Evolutionary conservation across 2,113 vertebrate species (phyloP), one percentile per base, ranked within the genome.

Genomic region (Octodon degus): DNA sequence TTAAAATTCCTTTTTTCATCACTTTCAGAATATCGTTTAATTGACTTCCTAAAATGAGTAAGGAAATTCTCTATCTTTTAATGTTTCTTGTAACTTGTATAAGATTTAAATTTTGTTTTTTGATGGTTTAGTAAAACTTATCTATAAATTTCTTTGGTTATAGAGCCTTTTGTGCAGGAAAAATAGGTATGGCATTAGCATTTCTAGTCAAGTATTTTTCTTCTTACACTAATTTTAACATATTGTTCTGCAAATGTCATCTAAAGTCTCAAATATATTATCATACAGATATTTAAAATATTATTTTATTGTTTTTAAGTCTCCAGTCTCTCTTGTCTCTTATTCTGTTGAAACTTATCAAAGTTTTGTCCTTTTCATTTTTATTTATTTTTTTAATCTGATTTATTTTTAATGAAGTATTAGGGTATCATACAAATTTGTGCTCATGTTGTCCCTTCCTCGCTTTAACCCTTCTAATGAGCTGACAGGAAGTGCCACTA

Each of bases 141-240:
- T 13, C 60, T 83, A 37, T 55, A 50, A 77, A 92, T 58, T 10
- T 30, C 83, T 87, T 90, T 50, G 62, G 47, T 32, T 50, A n/a
- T 90, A 37, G 12, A 91, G 22, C 13, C 50, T 77, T 91, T 83
- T 2, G 3, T 4, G 62, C 19, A 32, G 27, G 32, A 25, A 8
- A 65, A 81, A 10, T 8, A 86, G 34, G 40, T 76, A 86, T 82
- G 60, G 86, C 30, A 81, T 82, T 92, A 14, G 40, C 32, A 86
- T 82, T 95, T 86, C 74, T 96, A 37, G 63, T 91, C 24, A 63
- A 65, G 13, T 63, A 22, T 92, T 92, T 87, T 89, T 93, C 40
- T 80, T 95, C 88, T 89, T 86, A 19, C 8, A 77, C 5, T 86
- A 85, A 76, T 85, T 95, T 79, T 95, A 27, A 85, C 55, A 74